Evolutionary conservation across 2,113 vertebrate genomes (phyloP), one percentile per base, ranked within the genome.

Genomic region (Phocoena phocoena): DNA sequence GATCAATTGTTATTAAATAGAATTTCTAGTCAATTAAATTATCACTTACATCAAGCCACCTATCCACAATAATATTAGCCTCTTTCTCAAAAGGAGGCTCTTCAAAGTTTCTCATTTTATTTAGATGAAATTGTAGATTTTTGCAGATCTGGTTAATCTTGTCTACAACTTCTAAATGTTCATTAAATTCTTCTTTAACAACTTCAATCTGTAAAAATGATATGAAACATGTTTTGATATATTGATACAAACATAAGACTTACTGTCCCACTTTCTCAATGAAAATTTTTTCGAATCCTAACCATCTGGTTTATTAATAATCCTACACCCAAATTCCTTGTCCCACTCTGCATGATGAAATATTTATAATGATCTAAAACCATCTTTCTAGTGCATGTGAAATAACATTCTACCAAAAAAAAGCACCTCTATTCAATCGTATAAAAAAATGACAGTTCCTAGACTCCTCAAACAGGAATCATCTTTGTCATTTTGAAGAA

Each of bases 41-140:
- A 98, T 96, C 96, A 96, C 99, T 96, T 99, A 99, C 99, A 97
- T 99, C 99, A 98, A 99, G 98, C 99, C 99, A 99, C 98, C 98
- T 98, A 98, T 99, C 99, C 98, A 99, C 99, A 95, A 99, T 99
- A 3, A 98, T 33, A 84, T 99, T 99, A 60, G 99, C 99, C 96
- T 99, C 99, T 3, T 98, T 98, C 96, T 99, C 99, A 18, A 99
- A 99, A 0, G 99, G 98, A 9, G 99, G 97, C 41, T 99, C 99
- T n/a, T 98, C 98, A 98, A 99, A 99, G 97, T 99, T 99, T 26
- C 99, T 99, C 98, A 99, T 99, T 98, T 98, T 99, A 98, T 99
- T 99, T 86, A 99, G 98, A 63, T 99, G 99, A 80, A 99, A 99
- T 83, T 99, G 99, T 55, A 99, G 98, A 96, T 99, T 99, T 98